Evolutionary conservation across 2,113 vertebrate species (phyloP).

Genomic region (Alethe diademata): DNA sequence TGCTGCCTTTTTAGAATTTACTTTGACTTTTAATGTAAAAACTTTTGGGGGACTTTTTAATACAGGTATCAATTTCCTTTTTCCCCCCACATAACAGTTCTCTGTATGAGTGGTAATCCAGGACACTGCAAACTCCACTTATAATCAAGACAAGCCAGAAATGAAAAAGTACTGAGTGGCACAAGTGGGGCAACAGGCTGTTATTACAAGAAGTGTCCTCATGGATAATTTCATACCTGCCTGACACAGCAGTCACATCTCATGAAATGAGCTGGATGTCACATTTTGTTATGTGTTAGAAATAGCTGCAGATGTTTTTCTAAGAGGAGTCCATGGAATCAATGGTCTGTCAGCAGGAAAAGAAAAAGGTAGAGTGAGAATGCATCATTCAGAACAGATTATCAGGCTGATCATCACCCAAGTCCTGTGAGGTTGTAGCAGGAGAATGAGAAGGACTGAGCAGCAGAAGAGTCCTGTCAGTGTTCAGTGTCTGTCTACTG

Average conservation of each 20-base stretch:
- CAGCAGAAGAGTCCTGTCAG: not conserved
- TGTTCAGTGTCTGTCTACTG: not conserved
- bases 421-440: not conserved
- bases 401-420: not conserved
- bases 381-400: not conserved
- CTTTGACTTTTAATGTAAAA: slow-evolving; percentile 6
- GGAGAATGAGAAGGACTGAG: not conserved
- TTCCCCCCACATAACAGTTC: rapidly evolving
- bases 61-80: not conserved
- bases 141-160: not conserved
- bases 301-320: not conserved
- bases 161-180: not conserved
- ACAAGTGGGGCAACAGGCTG: not conserved
- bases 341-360: not conserved
- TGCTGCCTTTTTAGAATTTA: slow-evolving; percentile 10
- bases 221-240: not conserved
- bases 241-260: not conserved
- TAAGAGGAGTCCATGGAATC: not conserved
- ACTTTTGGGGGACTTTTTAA: not conserved
- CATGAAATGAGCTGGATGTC: not conserved
- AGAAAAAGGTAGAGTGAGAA: not conserved
- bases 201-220: not conserved
- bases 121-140: not conserved
- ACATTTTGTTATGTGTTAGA: not conserved
- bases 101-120: not conserved